phyloP scores from a whole-genome alignment of 2,113 vertebrate species.

The Nannobrachium achirus region DNA sequence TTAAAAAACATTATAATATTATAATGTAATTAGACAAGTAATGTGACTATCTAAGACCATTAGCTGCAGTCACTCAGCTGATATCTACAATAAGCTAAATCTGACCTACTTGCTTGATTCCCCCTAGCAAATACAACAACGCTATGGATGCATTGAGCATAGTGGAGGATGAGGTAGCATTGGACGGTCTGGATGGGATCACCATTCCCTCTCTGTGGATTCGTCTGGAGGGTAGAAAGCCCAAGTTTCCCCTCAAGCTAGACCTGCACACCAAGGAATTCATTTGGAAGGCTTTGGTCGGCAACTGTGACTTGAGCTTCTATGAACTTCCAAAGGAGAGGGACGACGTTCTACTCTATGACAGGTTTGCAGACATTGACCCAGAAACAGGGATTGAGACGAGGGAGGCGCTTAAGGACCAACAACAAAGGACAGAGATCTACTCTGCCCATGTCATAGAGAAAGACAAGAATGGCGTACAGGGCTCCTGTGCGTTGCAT shows the following conservation, averaged over 20 bases:
- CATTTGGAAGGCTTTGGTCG: slow-evolving; percentile 84
- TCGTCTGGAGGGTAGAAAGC: slow-evolving; percentile 79
- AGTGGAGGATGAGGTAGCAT: slow-evolving; percentile 87
- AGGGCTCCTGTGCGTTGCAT: slow-evolving; percentile 90
- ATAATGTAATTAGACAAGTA: no score
- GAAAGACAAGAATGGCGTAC: slow-evolving; percentile 87
- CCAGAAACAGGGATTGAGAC: slow-evolving; percentile 84
- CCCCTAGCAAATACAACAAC: neutral
- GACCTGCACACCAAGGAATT: slow-evolving; percentile 84
- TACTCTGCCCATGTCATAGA: slow-evolving; percentile 86
- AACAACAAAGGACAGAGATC: slow-evolving; percentile 72
- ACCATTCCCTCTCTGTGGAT: slow-evolving; percentile 87
- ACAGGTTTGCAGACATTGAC: slow-evolving; percentile 87
- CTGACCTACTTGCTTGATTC: no score
- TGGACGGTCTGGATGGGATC: slow-evolving; percentile 93
- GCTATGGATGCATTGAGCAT: slow-evolving; percentile 86
- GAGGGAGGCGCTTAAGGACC: neutral
- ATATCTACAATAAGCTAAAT: no score
- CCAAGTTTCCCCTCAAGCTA: slow-evolving; percentile 84
- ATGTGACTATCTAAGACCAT: no score
- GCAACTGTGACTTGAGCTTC: slow-evolving; percentile 82
- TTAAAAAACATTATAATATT: no score
- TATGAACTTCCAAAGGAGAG: slow-evolving; percentile 83
- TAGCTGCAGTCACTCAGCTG: no score
- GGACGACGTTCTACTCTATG: slow-evolving; percentile 78